These are phyloP conservation scores for Cataglyphis rosenhaueri DNA, from an alignment of 2,888 invertebrate species.

Conservation along the genomic window DNA sequence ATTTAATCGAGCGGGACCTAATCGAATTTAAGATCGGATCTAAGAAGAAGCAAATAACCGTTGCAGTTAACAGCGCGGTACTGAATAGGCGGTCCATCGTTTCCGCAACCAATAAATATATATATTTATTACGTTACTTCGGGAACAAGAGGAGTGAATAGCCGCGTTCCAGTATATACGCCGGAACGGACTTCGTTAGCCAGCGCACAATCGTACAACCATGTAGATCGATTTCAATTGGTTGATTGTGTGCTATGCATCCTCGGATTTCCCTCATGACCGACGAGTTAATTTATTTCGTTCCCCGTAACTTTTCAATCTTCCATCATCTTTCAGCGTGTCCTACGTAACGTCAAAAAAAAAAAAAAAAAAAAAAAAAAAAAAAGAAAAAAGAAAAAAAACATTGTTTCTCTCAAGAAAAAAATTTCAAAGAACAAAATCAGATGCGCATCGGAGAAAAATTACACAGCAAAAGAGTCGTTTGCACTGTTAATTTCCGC, in stretches of 20 bases:
- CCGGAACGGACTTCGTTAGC: constrained; percentile 8
- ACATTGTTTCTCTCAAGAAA: too few relatives aligned
- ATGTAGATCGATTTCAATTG: constrained; percentile 43
- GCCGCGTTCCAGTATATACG: background rate
- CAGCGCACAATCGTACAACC: background rate
- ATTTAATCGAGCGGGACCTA: background rate
- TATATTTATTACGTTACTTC: constrained; percentile 39
- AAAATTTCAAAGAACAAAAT: background rate
- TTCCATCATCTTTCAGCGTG: background rate
- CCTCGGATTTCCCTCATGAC: constrained; percentile 31
- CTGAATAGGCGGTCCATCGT: background rate
- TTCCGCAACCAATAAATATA: constrained; percentile 9
- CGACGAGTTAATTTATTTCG: constrained; percentile 34
- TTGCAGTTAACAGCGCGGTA: constrained; percentile 17
- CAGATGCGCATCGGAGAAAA: background rate
- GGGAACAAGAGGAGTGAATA: constrained; percentile 4
- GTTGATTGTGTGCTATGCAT: constrained; percentile 35
- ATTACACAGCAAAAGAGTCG: background rate
- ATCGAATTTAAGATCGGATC: background rate
- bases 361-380: too few relatives aligned
- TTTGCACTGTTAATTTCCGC: background rate
- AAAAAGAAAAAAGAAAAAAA: too few relatives aligned
- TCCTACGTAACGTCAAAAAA: background rate
- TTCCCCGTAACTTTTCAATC: background rate
- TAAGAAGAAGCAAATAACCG: constrained; percentile 11